Base-by-base conservation (phyloP, 2,113 vertebrate species). In the Hylia prasina region DNA sequence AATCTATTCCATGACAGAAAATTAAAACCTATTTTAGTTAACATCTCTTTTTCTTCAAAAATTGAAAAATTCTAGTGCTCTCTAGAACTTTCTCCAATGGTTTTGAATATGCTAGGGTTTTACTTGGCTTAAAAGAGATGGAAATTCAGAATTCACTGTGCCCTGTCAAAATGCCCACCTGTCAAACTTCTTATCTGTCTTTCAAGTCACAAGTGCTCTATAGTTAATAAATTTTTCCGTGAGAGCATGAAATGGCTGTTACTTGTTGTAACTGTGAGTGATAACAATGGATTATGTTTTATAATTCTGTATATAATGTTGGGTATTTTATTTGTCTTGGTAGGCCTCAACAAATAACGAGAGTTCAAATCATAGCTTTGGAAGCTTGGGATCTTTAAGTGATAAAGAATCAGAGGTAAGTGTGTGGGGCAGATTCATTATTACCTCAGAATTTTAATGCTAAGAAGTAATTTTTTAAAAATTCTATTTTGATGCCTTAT, bases 321-420 rank as follows among this genome's bases (percentile, higher is more conserved):
- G 64, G 24, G 11, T 77, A 13, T 93, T 92, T 82, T 89, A 15
- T 94, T 96, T 93, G 66, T 90, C 69, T 97, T 94, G 81, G 93
- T 97, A 99, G 99, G 99, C 98, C 94, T 98, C 99, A 98, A 99
- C 99, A 97, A 99, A 99, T 98, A 99, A 99, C 96, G 99, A 99
- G 98, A 99, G 99, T 98, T 99, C 99, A 94, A 99, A 99, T 98
- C 99, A 99, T 95, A 99, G 99, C 98, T 99, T 99, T 94, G 99
- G 99, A 98, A 99, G 99, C 96, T 98, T 99, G 90, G 99, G 99
- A 95, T 99, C 99, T 96, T 98, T 98, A 96, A 99, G 99, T 60
- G 99, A 99, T 97, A 99, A 99, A 97, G 99, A 99, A 96, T 99
- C 99, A 37, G 99, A 99, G 99, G 99, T 99, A 98, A 93, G 98